phyloP scores from a whole-genome alignment of 2,797 vertebrate species.

The Esox lucius region DNA sequence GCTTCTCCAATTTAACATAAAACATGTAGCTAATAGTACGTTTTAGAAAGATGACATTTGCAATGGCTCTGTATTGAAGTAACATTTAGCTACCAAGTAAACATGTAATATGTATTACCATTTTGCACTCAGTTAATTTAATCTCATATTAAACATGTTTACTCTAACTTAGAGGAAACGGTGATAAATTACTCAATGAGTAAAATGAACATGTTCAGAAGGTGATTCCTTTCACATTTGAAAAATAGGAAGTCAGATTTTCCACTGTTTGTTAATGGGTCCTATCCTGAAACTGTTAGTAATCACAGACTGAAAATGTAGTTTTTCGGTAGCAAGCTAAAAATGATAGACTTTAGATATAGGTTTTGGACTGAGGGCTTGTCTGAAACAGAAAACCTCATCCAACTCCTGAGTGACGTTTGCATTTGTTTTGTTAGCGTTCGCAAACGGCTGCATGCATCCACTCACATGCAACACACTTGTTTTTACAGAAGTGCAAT shows the following conservation, averaged over 20 bases:
- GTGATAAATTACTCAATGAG: not conserved
- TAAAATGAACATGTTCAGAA: not conserved
- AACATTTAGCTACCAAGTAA: too few species aligned
- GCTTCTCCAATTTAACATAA: conserved; percentile 14
- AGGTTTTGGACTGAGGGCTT: not conserved
- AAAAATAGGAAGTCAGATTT: conserved; percentile 49
- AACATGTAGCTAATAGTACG: not conserved
- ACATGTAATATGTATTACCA: not conserved
- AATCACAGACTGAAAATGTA: not conserved
- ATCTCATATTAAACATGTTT: not conserved
- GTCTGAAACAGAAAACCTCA: not conserved
- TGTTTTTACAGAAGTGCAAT: not conserved
- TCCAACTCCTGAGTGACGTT: not conserved
- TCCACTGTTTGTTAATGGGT: not conserved
- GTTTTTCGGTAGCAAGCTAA: not conserved
- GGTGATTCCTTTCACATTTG: not conserved
- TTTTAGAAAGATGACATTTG: too few species aligned
- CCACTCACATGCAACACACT: not conserved
- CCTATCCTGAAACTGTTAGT: not conserved
- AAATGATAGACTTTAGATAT: not conserved
- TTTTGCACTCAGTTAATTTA: not conserved
- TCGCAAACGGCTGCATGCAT: not conserved
- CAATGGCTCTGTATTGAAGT: too few species aligned
- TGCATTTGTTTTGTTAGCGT: conserved; percentile 12
- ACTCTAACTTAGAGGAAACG: not conserved